A percentile compares a stretch with the other conserved stretches of the same genome.
Conservation (phyloP, 2,888 invertebrate species). For the Drosophila setosimentum region DNA sequence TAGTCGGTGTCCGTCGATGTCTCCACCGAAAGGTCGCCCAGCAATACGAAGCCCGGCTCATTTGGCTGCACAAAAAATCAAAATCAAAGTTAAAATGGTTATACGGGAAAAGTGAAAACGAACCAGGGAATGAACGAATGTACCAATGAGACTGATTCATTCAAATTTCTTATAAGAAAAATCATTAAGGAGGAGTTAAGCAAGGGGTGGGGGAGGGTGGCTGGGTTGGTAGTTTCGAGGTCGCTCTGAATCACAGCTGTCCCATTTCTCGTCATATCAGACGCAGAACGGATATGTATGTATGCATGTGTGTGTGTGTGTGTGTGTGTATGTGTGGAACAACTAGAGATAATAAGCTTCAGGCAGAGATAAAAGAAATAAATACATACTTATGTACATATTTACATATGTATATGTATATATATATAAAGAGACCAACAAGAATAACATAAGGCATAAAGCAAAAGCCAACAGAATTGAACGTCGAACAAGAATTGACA, state of each 20-base stretch:
- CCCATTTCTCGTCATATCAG: conserved; percentile 63
- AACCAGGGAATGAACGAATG: not conserved
- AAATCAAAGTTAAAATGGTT: conserved; percentile 16
- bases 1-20: conserved; percentile 88
- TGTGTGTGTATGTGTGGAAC: conserved; percentile 4
- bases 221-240: conserved; percentile 19
- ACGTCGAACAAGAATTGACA: conserved; percentile 72
- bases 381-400: not conserved
- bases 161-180: conserved; percentile 10
- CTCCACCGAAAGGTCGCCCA: conserved; percentile 87
- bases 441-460: conserved; percentile 41
- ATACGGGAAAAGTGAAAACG: conserved; percentile 46
- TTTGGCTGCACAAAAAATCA: conserved; percentile 86
- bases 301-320: not conserved
- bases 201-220: not conserved
- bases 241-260: conserved; percentile 59
- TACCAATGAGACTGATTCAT: conserved; percentile 8
- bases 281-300: conserved; percentile 42
- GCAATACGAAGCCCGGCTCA: conserved; percentile 88
- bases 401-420: not conserved
- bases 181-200: not conserved
- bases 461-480: conserved; percentile 63
- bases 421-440: conserved; percentile 42
- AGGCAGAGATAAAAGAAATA: conserved; percentile 56
- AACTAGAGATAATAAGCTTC: conserved; percentile 66